Evolutionary conservation across 2,797 vertebrate species (phyloP), one percentile per base, ranked within the genome.

Genomic region (Cirrhinus mrigala): DNA sequence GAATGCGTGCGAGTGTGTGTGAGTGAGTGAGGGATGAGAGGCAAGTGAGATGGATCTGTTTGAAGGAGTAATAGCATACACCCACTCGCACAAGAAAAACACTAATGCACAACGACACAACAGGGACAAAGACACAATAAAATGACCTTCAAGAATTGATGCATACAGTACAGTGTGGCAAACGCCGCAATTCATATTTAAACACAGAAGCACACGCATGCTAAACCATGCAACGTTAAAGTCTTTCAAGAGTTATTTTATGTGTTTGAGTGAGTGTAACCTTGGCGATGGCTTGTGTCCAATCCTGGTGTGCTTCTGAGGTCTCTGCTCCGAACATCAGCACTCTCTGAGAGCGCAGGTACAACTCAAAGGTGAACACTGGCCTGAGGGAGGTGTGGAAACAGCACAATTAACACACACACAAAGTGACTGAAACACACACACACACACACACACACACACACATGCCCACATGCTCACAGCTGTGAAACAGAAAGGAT

Each of bases 291-390:
- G 97, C 96, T 87, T 93, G 95, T 88, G 96, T 95, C 98, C 98
- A 99, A 94, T 97, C 97, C 83, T 92, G 96, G 88, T 97, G 97
- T 73, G 94, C 94, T 88, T 96, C 95, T 82, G 94, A 93, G 80
- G 96, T 97, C 93, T 98, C 96, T 0, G 96, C 95, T 82, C 97
- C 97, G 85, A 98, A 97, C 0, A 96, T 92, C 93, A 99, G 96
- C 64, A 94, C 92, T 82, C 96, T 96, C 91, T 98, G 97, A 22
- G 96, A 96, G 91, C 94, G 93, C 92, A 98, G 94, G 93, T 97
- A 98, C 90, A 98, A 95, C 94, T 99, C 98, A 93, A 97, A 96
- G 54, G 97, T 96, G 91, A 97, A 98, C 92, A 97, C 92, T 40
- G 97, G 95, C 94, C 98, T 95, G 91, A 85, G 81, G 73, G 22